Evolutionary conservation across 2,888 invertebrate genomes (phyloP), one percentile per base, ranked within the genome.

Genomic region (Noctua comes): DNA sequence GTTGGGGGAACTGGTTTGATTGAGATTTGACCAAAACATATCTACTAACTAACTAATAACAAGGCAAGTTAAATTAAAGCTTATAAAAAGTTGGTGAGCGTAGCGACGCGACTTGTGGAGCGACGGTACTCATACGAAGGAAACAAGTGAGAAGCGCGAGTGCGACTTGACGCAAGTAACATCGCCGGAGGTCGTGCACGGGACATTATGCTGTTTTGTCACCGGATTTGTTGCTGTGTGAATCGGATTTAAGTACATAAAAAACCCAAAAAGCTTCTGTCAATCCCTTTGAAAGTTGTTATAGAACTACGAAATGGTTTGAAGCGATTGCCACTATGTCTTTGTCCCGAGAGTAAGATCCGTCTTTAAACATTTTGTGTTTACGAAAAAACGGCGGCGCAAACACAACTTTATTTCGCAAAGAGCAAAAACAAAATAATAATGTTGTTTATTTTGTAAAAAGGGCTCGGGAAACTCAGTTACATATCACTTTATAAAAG

Each of bases 401-500:
- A 21, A 46, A 59, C n/a, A 21, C 31, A 18, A 31, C 31, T 72
- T 27, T 74, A 71, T 24, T 62, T 71, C 10, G 4, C 31, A 72
- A 57, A 73, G 36, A 72, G 31, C 16, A 54, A 81, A 68, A 76
- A 66, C 69, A 54, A 59, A 46, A 76, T n/a, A 64, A 81, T 64
- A 5, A 51, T 21, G 21, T 76, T 77, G 62, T 81, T 77, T 76
- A 72, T 82, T 83, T 78, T 59, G 68, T 64, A 65, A 66, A 81
- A 76, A 43, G 51, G 66, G 43, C 13, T 65, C 51, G 36, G n/a
- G 48, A 64, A 71, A 77, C 57, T 77, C 57, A 36, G 62, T 77
- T 57, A 48, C 72, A 64, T 72, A 69, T 68, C 71, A 68, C 77
- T 82, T 69, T 72, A 57, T 64, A 68, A 68, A 83, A 82, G 83